Conservation (phyloP, 2,888 invertebrate genomes). For the Ecliptopera silaceata region DNA sequence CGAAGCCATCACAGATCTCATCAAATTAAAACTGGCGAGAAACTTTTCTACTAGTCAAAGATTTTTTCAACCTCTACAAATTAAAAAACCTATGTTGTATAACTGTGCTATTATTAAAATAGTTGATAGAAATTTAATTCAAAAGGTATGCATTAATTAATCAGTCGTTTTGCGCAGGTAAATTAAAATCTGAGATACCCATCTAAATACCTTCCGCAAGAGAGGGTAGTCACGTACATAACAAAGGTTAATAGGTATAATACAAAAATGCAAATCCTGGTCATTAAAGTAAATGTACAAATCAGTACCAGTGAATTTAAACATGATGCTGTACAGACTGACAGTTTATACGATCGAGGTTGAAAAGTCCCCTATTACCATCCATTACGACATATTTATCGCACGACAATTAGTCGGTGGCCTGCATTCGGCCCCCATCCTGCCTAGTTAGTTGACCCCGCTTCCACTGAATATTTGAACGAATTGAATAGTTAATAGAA, state of each 20-base stretch:
- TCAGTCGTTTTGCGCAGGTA: no score
- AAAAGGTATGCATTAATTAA: no score
- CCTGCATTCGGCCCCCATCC: constrained; percentile 45
- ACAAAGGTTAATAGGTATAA: no score
- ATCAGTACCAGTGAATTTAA: neutral
- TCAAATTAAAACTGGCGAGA: neutral
- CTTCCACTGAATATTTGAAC: constrained; percentile 27
- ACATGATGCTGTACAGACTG: neutral
- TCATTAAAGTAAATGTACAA: no score
- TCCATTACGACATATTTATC: constrained; percentile 48
- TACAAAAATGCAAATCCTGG: no score
- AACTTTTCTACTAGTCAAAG: constrained; percentile 10
- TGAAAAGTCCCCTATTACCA: constrained; percentile 25
- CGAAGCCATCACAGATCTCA: neutral
- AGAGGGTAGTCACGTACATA: no score
- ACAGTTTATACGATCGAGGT: constrained; percentile 4
- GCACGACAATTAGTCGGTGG: constrained; percentile 51
- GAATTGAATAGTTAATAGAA: constrained; percentile 6
- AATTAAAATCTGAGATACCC: no score
- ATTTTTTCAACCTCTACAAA: neutral
- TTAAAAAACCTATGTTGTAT: no score
- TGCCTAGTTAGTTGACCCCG: constrained; percentile 52
- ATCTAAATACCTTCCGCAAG: no score
- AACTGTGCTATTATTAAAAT: no score
- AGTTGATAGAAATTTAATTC: no score